Conservation (phyloP, 2,113 vertebrate species). For the Protobothrops mucrosquamatus region DNA sequence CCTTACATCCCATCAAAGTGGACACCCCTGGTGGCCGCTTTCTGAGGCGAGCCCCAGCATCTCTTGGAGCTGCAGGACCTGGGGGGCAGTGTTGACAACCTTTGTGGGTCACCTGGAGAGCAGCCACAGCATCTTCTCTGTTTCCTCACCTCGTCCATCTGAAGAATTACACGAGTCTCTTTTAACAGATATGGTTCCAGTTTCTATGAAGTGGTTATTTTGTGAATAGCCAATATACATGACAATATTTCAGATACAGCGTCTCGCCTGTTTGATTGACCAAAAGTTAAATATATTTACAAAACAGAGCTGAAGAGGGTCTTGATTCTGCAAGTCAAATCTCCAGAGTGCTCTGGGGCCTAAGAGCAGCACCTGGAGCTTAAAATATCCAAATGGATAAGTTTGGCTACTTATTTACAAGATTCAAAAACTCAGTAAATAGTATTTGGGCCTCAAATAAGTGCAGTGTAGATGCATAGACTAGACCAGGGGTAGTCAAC, state of each 20-base stretch:
- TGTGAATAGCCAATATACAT: neutral
- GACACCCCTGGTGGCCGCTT: neutral
- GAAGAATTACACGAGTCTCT: neutral
- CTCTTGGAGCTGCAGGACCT: neutral
- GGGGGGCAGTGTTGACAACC: neutral
- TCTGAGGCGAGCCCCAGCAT: accelerated
- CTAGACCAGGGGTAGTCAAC: too few species aligned
- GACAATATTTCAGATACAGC: neutral
- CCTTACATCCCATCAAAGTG: neutral
- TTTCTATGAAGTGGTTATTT: neutral
- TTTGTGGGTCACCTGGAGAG: neutral
- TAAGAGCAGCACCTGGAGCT: neutral
- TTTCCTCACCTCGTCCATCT: neutral
- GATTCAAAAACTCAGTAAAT: neutral
- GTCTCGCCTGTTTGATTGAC: conserved; percentile 24
- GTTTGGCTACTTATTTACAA: neutral
- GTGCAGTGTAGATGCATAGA: neutral
- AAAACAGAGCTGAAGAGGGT: neutral
- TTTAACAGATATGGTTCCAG: neutral
- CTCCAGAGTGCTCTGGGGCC: neutral
- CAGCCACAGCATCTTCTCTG: neutral
- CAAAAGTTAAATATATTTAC: conserved; percentile 52
- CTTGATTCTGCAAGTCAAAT: conserved; percentile 2
- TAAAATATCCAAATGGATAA: too few species aligned
- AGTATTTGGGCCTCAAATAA: neutral